Percentiles rank a stretch among this genome's conserved stretches.
Conservation (phyloP, 2,113 vertebrate genomes). For the Megaptera novaeangliae region DNA sequence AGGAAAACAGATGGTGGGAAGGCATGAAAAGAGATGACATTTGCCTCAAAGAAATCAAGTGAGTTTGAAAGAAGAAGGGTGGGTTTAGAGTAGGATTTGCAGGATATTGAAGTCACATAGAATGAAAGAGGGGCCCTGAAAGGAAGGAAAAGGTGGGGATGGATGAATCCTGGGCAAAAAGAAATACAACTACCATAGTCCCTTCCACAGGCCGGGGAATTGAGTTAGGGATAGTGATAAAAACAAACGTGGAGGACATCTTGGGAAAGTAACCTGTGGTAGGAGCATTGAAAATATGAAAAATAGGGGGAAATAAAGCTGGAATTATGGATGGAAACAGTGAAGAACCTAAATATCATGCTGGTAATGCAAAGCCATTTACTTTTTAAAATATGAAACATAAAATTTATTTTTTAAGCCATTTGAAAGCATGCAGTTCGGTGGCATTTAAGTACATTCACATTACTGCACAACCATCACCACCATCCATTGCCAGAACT, state of each 20-base stretch:
- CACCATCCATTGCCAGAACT: background rate
- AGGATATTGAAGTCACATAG: background rate
- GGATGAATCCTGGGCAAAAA: background rate
- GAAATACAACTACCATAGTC: background rate
- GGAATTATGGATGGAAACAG: background rate
- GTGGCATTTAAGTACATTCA: background rate
- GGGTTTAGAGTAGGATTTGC: background rate
- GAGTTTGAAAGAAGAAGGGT: background rate
- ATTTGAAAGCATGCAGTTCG: background rate
- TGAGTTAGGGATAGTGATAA: background rate
- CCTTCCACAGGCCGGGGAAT: background rate
- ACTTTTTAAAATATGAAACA: background rate
- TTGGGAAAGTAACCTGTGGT: background rate
- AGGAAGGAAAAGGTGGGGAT: background rate
- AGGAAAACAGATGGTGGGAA: background rate
- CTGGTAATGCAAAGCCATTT: background rate
- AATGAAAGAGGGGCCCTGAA: background rate
- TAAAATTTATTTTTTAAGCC: background rate
- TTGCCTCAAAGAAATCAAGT: background rate
- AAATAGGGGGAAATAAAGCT: background rate
- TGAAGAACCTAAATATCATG: background rate
- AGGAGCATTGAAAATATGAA: background rate
- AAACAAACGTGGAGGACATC: background rate
- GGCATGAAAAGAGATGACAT: fast-evolving
- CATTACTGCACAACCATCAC: background rate